A percentile compares a stretch with the other conserved stretches of the same genome.
Evolutionary conservation across 2,113 vertebrate species (phyloP).

Genomic region (Caranx melampygus): DNA sequence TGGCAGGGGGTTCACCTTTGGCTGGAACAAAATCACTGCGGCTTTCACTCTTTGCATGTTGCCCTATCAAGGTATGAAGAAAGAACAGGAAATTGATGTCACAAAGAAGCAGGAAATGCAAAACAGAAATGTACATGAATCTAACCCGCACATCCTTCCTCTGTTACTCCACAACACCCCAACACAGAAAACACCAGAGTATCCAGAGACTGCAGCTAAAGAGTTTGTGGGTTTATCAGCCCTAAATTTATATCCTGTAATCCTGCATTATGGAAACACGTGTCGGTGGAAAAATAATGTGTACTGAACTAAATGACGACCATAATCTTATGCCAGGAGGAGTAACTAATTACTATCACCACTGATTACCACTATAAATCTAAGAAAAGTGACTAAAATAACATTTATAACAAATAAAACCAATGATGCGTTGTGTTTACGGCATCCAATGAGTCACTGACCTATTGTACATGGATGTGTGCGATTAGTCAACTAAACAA

Average conservation of each 20-base stretch:
- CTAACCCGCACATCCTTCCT: conserved; percentile 56
- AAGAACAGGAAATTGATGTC: conserved; percentile 45
- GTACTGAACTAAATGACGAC: neutral
- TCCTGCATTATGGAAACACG: neutral
- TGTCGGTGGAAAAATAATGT: neutral
- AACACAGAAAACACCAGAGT: neutral
- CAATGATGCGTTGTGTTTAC: neutral
- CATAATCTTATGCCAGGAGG: neutral
- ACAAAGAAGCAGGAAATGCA: conserved; percentile 52
- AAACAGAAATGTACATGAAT: neutral
- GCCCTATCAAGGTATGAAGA: neutral
- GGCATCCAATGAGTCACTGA: too few species aligned
- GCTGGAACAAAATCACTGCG: neutral
- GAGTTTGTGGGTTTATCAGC: neutral
- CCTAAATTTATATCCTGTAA: neutral
- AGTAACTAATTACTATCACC: neutral
- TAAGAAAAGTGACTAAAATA: neutral
- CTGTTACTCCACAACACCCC: conserved; percentile 17
- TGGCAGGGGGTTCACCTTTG: neutral
- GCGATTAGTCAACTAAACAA: too few species aligned
- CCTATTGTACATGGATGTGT: too few species aligned
- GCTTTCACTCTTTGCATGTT: neutral
- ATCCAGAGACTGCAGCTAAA: neutral
- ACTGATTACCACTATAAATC: neutral
- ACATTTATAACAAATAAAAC: neutral